Evolutionary conservation across 2,797 vertebrate genomes (phyloP).

Genomic region (Sciaenops ocellatus): DNA sequence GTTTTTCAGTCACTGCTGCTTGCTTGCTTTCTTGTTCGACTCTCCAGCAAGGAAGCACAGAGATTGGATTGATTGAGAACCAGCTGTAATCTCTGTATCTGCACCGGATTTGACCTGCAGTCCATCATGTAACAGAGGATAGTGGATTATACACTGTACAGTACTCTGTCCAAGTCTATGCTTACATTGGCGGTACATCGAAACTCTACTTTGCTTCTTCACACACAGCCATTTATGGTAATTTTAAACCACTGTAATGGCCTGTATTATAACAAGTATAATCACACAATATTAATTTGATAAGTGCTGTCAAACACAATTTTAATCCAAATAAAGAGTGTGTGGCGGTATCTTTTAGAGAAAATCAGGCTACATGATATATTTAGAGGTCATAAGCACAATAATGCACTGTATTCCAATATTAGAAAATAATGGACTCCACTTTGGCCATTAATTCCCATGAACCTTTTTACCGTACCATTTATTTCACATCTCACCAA

Average conservation of each 20-base stretch:
- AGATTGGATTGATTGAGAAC: constrained; percentile 53
- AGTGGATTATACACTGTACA: constrained; percentile 52
- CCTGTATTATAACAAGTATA: not conserved
- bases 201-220: constrained; percentile 2
- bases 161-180: constrained; percentile 18
- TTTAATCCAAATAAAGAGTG: not conserved
- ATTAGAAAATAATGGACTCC: too few relatives aligned
- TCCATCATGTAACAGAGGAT: constrained; percentile 41
- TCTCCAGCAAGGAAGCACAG: constrained; percentile 21
- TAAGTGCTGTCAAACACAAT: not conserved
- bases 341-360: not conserved
- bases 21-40: not conserved
- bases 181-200: constrained; percentile 10
- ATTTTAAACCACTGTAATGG: not conserved
- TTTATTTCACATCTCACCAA: not conserved
- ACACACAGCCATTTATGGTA: not conserved
- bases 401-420: too few relatives aligned
- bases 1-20: constrained; percentile 6
- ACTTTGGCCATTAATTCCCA: not conserved
- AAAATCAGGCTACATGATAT: not conserved
- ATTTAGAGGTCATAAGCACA: not conserved
- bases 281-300: not conserved
- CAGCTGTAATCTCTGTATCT: constrained; percentile 60
- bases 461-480: too few relatives aligned
- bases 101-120: constrained; percentile 56